Evolutionary conservation across 2,888 invertebrate species (phyloP).

Genomic region (Laspeyria flexula): DNA sequence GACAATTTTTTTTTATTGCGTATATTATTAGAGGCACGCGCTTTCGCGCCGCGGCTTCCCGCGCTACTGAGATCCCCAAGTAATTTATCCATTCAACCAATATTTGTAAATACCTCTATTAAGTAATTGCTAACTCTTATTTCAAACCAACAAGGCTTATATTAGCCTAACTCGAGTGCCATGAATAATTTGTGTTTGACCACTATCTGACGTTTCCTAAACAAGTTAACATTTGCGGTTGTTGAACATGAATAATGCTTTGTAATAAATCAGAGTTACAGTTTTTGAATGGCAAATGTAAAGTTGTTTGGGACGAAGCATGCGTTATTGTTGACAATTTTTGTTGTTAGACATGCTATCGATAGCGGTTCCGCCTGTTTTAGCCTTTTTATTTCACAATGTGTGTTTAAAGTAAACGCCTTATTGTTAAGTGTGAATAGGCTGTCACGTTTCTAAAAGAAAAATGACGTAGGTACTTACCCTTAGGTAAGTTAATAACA

Average conservation of each 20-base stretch:
- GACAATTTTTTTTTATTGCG: not conserved
- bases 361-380: not conserved
- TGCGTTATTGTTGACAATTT: slow-evolving; percentile 39
- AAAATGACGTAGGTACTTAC: not conserved
- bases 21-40: slow-evolving; percentile 27
- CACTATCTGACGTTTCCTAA: slow-evolving; percentile 39
- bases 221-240: slow-evolving; percentile 40
- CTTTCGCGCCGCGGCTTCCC: slow-evolving; percentile 60
- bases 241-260: slow-evolving; percentile 14
- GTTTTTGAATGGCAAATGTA: slow-evolving; percentile 25
- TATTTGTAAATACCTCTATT: slow-evolving; percentile 5
- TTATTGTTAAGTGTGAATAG: no score
- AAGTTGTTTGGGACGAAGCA: slow-evolving; percentile 29
- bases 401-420: not conserved
- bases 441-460: not conserved
- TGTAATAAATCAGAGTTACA: slow-evolving; percentile 12
- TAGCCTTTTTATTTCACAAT: not conserved
- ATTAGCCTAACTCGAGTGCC: slow-evolving; percentile 14
- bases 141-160: not conserved
- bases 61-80: slow-evolving; percentile 61
- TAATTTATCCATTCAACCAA: slow-evolving; percentile 20
- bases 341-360: slow-evolving; percentile 21
- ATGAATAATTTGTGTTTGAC: slow-evolving; percentile 10
- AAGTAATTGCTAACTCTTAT: slow-evolving; percentile 13
- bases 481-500: no score